These are phyloP conservation scores for Anguilla pacifica DNA, from an alignment of 2,797 vertebrate genomes.

Conservation along the genomic window DNA sequence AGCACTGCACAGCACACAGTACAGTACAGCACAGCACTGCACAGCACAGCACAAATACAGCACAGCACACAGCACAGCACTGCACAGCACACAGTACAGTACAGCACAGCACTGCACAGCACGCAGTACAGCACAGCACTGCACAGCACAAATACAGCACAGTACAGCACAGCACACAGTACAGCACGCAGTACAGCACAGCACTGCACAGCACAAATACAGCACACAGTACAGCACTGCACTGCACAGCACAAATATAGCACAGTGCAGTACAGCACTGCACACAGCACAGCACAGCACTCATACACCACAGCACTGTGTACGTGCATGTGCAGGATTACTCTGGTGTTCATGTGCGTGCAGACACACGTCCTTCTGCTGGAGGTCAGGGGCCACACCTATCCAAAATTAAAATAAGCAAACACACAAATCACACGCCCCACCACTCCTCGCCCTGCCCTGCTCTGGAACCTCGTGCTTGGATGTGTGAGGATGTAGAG, in stretches of 20 bases:
- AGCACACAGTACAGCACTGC: not conserved
- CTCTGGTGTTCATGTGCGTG: too few relatives aligned
- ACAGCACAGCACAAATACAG: too few relatives aligned
- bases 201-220: not conserved
- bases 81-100: not conserved
- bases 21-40: not conserved
- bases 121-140: too few relatives aligned
- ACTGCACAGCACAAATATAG: not conserved
- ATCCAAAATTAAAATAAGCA: too few relatives aligned
- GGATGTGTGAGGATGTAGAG: too few relatives aligned
- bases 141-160: too few relatives aligned
- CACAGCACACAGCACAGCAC: too few relatives aligned
- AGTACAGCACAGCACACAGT: too few relatives aligned
- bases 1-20: not conserved
- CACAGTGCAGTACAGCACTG: not conserved
- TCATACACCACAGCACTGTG: not conserved
- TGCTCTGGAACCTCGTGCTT: too few relatives aligned
- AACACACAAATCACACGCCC: too few relatives aligned
- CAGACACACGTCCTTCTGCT: not conserved
- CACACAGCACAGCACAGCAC: not conserved
- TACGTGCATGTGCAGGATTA: not conserved
- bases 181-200: not conserved
- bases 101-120: constrained; percentile 42
- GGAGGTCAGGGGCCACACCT: not conserved
- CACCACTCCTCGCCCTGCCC: too few relatives aligned